Conservation (phyloP, 23 tunicate species). For the Phallusia fumigata region DNA sequence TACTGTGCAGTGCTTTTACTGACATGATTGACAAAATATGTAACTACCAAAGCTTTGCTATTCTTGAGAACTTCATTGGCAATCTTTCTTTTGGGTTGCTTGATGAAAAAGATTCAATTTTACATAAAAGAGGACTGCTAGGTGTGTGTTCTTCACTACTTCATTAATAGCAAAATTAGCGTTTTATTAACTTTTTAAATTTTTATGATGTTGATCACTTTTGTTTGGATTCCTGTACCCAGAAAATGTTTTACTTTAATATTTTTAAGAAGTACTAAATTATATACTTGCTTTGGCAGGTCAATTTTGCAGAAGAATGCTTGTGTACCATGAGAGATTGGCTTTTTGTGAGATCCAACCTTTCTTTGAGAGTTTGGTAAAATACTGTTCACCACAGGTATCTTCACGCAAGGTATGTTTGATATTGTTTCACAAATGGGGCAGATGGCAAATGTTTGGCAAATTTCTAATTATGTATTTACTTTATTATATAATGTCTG, state of each 20-base stretch:
- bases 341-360: conserved; percentile 61
- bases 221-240: no score
- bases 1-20: conserved; percentile 38
- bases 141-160: conserved; percentile 35
- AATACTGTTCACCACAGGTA: conserved; percentile 62
- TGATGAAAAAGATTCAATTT: conserved; percentile 29
- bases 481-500: no score
- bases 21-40: conserved; percentile 46
- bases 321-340: conserved; percentile 61
- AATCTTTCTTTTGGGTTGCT: conserved; percentile 30
- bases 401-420: conserved; percentile 40
- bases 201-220: no score
- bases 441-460: no score
- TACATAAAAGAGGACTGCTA: conserved; percentile 49
- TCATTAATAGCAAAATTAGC: no score
- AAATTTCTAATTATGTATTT: no score
- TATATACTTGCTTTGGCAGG: conserved; percentile 40
- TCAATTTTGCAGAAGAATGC: conserved; percentile 68
- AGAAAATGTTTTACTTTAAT: no score
- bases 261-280: no score
- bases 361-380: conserved; percentile 48
- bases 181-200: no score
- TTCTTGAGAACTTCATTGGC: conserved; percentile 55
- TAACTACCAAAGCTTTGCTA: conserved; percentile 36
- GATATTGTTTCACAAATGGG: no score